Conservation (phyloP, 1,140 invertebrate genomes). For the Pogonomyrmex californicus region DNA sequence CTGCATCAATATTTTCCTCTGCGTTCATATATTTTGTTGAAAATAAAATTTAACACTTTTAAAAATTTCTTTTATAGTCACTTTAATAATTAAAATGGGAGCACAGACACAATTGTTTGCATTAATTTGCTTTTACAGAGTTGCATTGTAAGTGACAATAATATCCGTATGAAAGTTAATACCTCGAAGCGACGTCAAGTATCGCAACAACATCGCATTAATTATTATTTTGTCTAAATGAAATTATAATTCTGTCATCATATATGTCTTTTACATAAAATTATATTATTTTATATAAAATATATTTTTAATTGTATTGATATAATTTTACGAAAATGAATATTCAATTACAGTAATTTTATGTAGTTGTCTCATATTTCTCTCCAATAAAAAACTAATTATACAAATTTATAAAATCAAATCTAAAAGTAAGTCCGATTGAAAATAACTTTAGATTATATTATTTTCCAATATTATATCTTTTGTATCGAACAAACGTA, state of each 20-base stretch:
- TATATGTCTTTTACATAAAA: conserved; percentile 47
- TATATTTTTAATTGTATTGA: conserved; percentile 29
- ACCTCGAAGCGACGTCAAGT: conserved; percentile 28
- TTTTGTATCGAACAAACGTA: not conserved
- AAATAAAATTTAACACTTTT: conserved; percentile 35
- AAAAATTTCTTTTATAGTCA: conserved; percentile 8
- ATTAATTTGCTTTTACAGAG: conserved; percentile 28
- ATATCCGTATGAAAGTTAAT: conserved; percentile 19
- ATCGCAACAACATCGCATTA: conserved; percentile 22
- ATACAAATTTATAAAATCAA: conserved; percentile 41
- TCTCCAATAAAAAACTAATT: conserved; percentile 37
- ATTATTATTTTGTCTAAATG: conserved; percentile 46
- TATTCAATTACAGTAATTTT: conserved; percentile 37
- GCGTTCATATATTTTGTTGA: not conserved
- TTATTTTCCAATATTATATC: not conserved
- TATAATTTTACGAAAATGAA: conserved; percentile 39
- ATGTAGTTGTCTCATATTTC: not conserved
- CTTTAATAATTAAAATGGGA: conserved; percentile 43
- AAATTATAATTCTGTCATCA: conserved; percentile 32
- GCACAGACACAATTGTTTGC: not conserved
- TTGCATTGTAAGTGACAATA: conserved; percentile 11
- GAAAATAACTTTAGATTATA: conserved; percentile 2
- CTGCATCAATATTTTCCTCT: not conserved
- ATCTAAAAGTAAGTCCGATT: conserved; percentile 34
- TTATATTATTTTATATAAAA: conserved; percentile 19